Percentiles rank a stretch among this genome's conserved stretches.
These are phyloP conservation scores for Doryteuthis pealeii DNA, from an alignment of 1,140 invertebrate genomes.

Conservation along the genomic window DNA sequence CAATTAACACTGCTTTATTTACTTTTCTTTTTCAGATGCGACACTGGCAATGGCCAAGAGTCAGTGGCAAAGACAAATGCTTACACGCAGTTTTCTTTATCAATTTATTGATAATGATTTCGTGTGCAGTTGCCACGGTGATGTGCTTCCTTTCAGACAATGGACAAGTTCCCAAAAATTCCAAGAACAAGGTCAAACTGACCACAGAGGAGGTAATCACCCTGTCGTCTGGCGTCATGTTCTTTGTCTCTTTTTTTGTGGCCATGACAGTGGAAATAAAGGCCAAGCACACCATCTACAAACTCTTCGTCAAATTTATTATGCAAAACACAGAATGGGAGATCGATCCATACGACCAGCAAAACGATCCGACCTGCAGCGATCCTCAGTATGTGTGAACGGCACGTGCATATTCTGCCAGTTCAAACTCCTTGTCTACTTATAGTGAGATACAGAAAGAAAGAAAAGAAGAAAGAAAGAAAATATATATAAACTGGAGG, in stretches of 20 bases:
- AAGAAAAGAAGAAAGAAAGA: too few relatives aligned
- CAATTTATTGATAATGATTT: slow-evolving; percentile 62
- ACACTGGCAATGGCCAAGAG: slow-evolving; percentile 61
- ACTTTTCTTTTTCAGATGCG: slow-evolving; percentile 55
- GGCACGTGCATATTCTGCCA: not conserved
- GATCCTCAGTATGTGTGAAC: slow-evolving; percentile 5
- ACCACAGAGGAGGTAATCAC: slow-evolving; percentile 63
- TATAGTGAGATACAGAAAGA: too few relatives aligned
- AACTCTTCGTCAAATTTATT: slow-evolving; percentile 61
- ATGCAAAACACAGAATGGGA: slow-evolving; percentile 64
- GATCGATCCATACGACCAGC: slow-evolving; percentile 62
- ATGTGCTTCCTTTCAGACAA: slow-evolving; percentile 64
- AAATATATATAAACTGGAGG: too few relatives aligned
- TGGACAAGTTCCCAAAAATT: slow-evolving; percentile 48
- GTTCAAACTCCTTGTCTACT: too few relatives aligned
- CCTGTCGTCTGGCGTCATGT: slow-evolving; percentile 63
- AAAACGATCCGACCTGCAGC: slow-evolving; percentile 36
- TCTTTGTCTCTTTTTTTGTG: slow-evolving; percentile 66
- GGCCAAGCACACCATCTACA: slow-evolving; percentile 63
- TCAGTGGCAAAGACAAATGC: slow-evolving; percentile 62
- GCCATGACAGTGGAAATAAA: slow-evolving; percentile 67
- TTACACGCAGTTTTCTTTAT: slow-evolving; percentile 62
- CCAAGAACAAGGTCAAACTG: slow-evolving; percentile 58
- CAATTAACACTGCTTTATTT: slow-evolving; percentile 14
- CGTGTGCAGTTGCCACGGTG: slow-evolving; percentile 63